Conservation (phyloP, 2,113 vertebrate species). For the Prinia subflava region DNA sequence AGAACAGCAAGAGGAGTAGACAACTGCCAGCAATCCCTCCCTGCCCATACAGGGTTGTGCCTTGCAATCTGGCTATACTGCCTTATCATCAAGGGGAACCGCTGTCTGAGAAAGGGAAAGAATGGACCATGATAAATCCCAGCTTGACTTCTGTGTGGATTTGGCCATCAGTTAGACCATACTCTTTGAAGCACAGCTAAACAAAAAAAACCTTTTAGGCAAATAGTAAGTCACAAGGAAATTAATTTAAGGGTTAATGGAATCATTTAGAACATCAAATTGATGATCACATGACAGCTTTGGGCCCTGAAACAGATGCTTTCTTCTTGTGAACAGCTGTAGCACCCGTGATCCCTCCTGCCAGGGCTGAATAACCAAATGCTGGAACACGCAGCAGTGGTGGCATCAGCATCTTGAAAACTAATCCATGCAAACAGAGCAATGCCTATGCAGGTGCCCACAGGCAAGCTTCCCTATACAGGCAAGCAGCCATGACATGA, state of each 20-base stretch:
- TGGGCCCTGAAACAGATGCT: neutral
- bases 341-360: neutral
- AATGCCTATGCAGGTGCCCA: neutral
- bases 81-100: neutral
- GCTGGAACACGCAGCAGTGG: rapidly evolving
- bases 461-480: neutral
- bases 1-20: neutral
- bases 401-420: neutral
- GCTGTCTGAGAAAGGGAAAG: neutral
- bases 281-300: neutral
- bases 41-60: neutral
- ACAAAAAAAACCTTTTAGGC: neutral
- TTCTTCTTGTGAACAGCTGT: neutral
- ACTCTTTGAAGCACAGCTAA: neutral
- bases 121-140: neutral
- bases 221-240: neutral
- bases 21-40: neutral
- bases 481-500: neutral
- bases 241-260: neutral
- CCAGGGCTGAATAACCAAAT: rapidly evolving
- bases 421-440: neutral
- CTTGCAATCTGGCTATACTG: neutral
- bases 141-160: neutral
- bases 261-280: neutral
- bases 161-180: neutral